A percentile compares a stretch with the other conserved stretches of the same genome.
Conservation (phyloP, 2,113 vertebrate genomes). For the Sinocyclocheilus anshuiensis region DNA sequence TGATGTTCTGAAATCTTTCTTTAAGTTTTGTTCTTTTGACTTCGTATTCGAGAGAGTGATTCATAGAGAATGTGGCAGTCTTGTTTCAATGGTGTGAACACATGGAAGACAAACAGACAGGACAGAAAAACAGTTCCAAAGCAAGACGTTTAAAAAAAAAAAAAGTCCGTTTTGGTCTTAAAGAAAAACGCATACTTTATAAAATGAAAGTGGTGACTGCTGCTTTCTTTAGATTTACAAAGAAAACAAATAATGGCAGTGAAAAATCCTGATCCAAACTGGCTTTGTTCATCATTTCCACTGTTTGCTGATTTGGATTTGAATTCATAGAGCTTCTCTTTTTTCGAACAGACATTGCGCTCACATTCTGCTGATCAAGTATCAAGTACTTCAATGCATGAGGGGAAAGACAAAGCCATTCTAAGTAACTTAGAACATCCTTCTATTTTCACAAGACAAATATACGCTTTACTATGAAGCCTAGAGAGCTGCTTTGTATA, state of each 20-base stretch:
- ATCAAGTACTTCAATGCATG: conserved; percentile 69
- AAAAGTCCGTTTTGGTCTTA: conserved; percentile 47
- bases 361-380: conserved; percentile 62
- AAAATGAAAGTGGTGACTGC: conserved; percentile 72
- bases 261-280: conserved; percentile 68
- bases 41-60: conserved; percentile 43
- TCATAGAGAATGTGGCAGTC: conserved; percentile 71
- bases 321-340: conserved; percentile 77
- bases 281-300: conserved; percentile 76
- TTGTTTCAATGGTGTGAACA: conserved; percentile 77
- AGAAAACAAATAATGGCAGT: conserved; percentile 34
- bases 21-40: conserved; percentile 57
- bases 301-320: conserved; percentile 75
- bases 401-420: conserved; percentile 77
- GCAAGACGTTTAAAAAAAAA: conserved; percentile 60
- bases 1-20: conserved; percentile 61
- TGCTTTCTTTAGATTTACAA: conserved; percentile 68
- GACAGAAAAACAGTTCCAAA: conserved; percentile 66
- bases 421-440: conserved; percentile 79
- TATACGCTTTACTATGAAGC: conserved; percentile 84
- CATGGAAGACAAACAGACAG: conserved; percentile 84
- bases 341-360: conserved; percentile 72
- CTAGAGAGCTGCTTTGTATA: conserved; percentile 83
- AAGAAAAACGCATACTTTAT: conserved; percentile 35
- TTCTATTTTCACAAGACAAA: conserved; percentile 78